Percentiles rank a stretch among this genome's conserved stretches.
phyloP scores from a whole-genome alignment of 1,140 invertebrate genomes.

The Nephila pilipes region DNA sequence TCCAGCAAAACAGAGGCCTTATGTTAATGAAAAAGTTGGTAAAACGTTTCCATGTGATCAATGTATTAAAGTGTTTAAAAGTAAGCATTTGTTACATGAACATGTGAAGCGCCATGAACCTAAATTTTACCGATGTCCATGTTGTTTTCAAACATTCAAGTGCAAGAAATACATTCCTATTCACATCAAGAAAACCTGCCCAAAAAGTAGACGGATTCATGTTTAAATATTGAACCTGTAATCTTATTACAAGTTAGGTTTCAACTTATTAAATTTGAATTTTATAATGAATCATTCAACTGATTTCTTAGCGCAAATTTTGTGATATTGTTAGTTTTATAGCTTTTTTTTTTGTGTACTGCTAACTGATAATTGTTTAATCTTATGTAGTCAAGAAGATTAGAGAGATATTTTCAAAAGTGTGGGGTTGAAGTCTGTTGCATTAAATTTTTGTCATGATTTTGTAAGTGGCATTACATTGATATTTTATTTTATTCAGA shows the following conservation, averaged over 20 bases:
- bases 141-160: slow-evolving; percentile 65
- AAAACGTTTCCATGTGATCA: slow-evolving; percentile 22
- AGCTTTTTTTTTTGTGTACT: too few species aligned
- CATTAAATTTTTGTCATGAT: too few species aligned
- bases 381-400: too few species aligned
- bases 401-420: too few species aligned
- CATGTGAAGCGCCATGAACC: slow-evolving; percentile 36
- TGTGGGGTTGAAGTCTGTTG: too few species aligned
- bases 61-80: slow-evolving; percentile 60
- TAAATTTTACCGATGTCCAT: slow-evolving; percentile 52
- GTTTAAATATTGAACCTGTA: not conserved
- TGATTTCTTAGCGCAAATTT: not conserved
- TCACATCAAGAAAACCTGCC: slow-evolving; percentile 61
- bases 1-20: not conserved
- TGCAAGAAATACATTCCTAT: slow-evolving; percentile 72
- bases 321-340: too few species aligned
- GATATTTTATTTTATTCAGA: too few species aligned
- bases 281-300: not conserved
- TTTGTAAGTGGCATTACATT: too few species aligned
- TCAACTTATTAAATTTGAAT: not conserved
- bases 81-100: slow-evolving; percentile 39
- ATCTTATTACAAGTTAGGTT: not conserved
- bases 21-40: not conserved
- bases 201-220: not conserved
- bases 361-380: too few species aligned